Percentiles rank a stretch among this genome's conserved stretches.
These are phyloP conservation scores for Caerostris darwini DNA, from an alignment of 1,140 invertebrate species.

Conservation along the genomic window DNA sequence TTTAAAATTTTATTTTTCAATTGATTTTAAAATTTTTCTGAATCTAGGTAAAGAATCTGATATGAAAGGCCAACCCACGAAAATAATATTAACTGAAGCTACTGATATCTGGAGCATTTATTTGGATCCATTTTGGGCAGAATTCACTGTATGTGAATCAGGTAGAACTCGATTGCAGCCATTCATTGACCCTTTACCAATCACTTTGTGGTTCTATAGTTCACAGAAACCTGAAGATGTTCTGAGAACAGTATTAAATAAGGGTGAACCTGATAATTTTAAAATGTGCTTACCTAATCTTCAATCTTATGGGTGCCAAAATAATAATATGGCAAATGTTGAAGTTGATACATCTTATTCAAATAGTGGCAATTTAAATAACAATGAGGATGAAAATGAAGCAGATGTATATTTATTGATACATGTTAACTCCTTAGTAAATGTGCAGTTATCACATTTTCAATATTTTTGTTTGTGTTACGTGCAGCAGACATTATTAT, in stretches of 20 bases:
- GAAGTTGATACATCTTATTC: not conserved
- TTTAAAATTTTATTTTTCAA: not conserved
- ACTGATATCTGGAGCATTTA: slow-evolving; percentile 91
- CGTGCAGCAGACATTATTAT: slow-evolving; percentile 91
- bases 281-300: slow-evolving; percentile 62
- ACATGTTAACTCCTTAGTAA: slow-evolving; percentile 78
- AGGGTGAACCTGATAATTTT: slow-evolving; percentile 82
- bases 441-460: slow-evolving; percentile 94
- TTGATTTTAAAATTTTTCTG: not conserved
- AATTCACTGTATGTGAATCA: slow-evolving; percentile 92
- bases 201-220: slow-evolving; percentile 89
- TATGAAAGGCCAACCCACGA: not conserved
- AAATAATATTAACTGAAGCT: slow-evolving; percentile 61
- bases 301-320: slow-evolving; percentile 63
- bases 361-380: slow-evolving; percentile 55
- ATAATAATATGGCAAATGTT: slow-evolving; percentile 29
- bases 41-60: slow-evolving; percentile 53
- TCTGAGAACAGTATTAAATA: slow-evolving; percentile 24
- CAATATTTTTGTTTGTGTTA: slow-evolving; percentile 94
- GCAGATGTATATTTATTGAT: slow-evolving; percentile 77
- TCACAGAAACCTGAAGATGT: slow-evolving; percentile 57
- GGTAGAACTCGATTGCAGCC: slow-evolving; percentile 88
- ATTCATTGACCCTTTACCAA: slow-evolving; percentile 93
- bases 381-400: slow-evolving; percentile 63
- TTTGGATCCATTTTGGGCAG: slow-evolving; percentile 95